Base-by-base conservation (phyloP, 1,140 invertebrate species). In the Kradibia gibbosae region DNA sequence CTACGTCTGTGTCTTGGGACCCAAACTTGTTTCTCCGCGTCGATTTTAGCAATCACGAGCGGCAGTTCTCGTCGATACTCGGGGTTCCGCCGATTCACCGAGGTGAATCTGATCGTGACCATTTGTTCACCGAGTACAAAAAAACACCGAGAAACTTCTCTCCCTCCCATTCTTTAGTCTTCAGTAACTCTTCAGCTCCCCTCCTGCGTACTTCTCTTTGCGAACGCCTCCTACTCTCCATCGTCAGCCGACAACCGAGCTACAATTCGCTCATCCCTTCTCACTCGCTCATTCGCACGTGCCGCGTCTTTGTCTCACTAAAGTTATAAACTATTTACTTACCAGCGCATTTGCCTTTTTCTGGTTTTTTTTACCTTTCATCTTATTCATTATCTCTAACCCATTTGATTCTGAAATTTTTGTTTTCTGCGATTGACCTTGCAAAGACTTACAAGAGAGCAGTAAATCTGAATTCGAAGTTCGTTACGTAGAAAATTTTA, bases 21-120 rank as follows among this genome's bases (percentile, higher is more conserved):
- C 25, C 78, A 53, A 79, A 79, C 78, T 70, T 79, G 78, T 79
- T 79, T 79, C 78, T 34, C 34, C 25, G 25, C 60, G 60, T 42
- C 45, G 60, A 28, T 45, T 45, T 60, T 48, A 53, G 55, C 53
- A 39, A 62, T 55, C 74, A n/a, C 60, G 67, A 70, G 39, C 67
- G 20, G 0, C 20, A 8, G 62, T 17, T 25, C 53, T 67, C 22
- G 34, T 34, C 62, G 62, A 39, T 34, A 34, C 62, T 39, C 62
- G 22, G 48, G 15, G 72, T 31, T 11, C 28, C 28, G 72, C 20
- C 55, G 73, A 45, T 62, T 45, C 55, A 60, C 50, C 50, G 78
- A 57, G 78, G 67, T 72, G 67, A 79, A 72, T 78, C 76, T 45
- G 62, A 77, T 77, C 73, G 73, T 55, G 75, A 78, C 75, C 75